Evolutionary conservation across 1,140 invertebrate species (phyloP).

Genomic region (Callitettix versicolor): DNA sequence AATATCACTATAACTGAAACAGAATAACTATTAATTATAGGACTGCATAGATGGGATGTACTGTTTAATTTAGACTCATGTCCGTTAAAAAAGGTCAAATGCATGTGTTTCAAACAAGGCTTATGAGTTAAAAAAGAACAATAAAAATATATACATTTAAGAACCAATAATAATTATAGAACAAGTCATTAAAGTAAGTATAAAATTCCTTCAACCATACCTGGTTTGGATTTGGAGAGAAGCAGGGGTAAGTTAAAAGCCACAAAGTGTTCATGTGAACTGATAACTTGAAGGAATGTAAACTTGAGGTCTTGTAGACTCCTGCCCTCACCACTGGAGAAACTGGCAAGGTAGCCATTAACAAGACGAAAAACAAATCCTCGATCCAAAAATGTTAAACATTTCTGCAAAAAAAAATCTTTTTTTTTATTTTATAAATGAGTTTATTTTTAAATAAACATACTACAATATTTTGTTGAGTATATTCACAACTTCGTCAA

Average conservation of each 20-base stretch:
- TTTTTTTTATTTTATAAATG: not conserved
- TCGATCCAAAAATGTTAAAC: constrained; percentile 85
- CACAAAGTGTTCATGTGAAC: constrained; percentile 87
- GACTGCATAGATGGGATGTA: too few relatives aligned
- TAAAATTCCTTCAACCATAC: constrained; percentile 25
- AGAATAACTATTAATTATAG: too few relatives aligned
- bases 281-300: constrained; percentile 81
- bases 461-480: too few relatives aligned
- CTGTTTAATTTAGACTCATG: too few relatives aligned
- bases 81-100: too few relatives aligned
- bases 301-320: constrained; percentile 78
- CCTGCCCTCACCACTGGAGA: constrained; percentile 60
- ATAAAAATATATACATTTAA: too few relatives aligned
- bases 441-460: constrained; percentile 19
- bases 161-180: too few relatives aligned
- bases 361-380: constrained; percentile 84
- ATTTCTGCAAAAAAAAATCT: constrained; percentile 49
- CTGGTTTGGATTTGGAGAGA: constrained; percentile 41
- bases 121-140: too few relatives aligned
- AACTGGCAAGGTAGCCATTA: constrained; percentile 75
- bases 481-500: too few relatives aligned
- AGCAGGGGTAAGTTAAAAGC: constrained; percentile 75
- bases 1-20: too few relatives aligned
- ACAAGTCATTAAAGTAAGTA: not conserved
- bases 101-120: too few relatives aligned